phyloP scores from a whole-genome alignment of 2,113 vertebrate genomes.

The crab-eating macaque (Macaca fascicularis) region DNA sequence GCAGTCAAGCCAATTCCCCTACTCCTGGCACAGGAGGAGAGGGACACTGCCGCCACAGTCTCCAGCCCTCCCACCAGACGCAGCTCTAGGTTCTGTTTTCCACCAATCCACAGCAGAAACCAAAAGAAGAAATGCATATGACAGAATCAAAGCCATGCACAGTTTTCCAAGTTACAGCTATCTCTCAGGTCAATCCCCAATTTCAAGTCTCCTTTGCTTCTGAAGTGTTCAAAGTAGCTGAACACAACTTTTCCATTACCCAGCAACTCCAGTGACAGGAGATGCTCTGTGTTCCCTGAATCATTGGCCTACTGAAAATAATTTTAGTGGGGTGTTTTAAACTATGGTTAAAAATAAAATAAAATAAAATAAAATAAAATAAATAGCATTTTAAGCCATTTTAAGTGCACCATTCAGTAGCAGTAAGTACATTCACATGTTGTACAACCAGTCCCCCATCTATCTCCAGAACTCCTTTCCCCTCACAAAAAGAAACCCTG shows the following conservation, averaged over 20 bases:
- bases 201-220: neutral
- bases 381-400: neutral
- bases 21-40: neutral
- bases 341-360: neutral
- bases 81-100: neutral
- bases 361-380: neutral
- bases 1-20: neutral
- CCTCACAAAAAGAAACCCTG: neutral
- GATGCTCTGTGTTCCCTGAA: neutral
- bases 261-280: neutral
- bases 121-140: neutral
- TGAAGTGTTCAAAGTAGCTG: neutral
- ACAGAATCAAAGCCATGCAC: neutral
- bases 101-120: neutral
- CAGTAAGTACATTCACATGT: neutral
- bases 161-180: neutral
- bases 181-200: neutral
- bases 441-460: neutral
- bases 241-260: neutral
- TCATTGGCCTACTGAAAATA: neutral
- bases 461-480: neutral
- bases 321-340: neutral
- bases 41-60: rapidly evolving
- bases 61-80: neutral
- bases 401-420: neutral